These are phyloP conservation scores for Microplitis deprimator DNA, from an alignment of 2,888 invertebrate genomes.

Conservation along the genomic window DNA sequence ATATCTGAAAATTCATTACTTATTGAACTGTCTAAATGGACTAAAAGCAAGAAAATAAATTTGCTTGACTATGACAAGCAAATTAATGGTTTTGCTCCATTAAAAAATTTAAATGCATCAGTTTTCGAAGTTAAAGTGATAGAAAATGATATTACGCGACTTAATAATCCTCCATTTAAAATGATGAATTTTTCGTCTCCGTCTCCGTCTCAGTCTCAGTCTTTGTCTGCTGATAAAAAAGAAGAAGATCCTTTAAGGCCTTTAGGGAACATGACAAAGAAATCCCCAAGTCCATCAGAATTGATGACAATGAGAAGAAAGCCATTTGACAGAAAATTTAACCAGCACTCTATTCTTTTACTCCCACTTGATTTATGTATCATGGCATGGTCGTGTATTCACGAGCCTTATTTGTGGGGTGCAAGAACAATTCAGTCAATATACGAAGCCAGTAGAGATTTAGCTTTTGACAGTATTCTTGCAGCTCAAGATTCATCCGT, in stretches of 20 bases:
- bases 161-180: conserved; percentile 57
- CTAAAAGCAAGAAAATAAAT: conserved; percentile 44
- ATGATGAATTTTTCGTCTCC: conserved; percentile 21
- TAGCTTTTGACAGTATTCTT: conserved; percentile 59
- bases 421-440: conserved; percentile 59
- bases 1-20: conserved; percentile 36
- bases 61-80: conserved; percentile 48
- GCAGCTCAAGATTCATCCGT: conserved; percentile 59
- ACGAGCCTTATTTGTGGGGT: conserved; percentile 64
- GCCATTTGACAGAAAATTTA: conserved; percentile 58
- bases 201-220: not conserved
- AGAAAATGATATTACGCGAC: conserved; percentile 61
- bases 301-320: conserved; percentile 39
- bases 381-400: conserved; percentile 67
- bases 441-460: conserved; percentile 60
- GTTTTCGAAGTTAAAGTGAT: conserved; percentile 60
- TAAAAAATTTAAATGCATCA: conserved; percentile 60
- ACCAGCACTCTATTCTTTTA: conserved; percentile 50
- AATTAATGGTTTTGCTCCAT: conserved; percentile 54
- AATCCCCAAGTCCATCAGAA: not conserved
- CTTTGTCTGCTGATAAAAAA: not conserved
- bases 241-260: not conserved
- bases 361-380: conserved; percentile 65
- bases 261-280: not conserved
- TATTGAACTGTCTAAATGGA: conserved; percentile 60